Base-by-base conservation (phyloP, 2,888 invertebrate genomes). In the Asteroscopus sphinx region DNA sequence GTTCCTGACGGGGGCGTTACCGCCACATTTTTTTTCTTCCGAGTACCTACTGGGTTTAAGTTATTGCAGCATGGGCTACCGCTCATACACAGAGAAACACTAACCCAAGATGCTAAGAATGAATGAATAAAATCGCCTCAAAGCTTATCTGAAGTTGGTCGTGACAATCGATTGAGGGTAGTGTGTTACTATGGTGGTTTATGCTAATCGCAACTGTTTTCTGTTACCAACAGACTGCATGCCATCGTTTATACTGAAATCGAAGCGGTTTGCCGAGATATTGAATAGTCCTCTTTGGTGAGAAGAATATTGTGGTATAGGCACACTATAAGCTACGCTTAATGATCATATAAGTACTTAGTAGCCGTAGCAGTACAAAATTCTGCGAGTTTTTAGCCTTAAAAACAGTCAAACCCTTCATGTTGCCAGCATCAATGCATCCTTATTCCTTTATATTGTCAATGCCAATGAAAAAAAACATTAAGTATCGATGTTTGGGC, bases 401-500 rank as follows among this genome's bases (percentile, higher is more conserved):
- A n/a, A n/a, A n/a, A n/a, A n/a, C n/a, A n/a, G n/a, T n/a, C n/a
- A n/a, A n/a, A n/a, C n/a, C n/a, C n/a, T n/a, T n/a, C n/a, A n/a
- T n/a, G n/a, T n/a, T n/a, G n/a, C n/a, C n/a, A n/a, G n/a, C n/a
- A n/a, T n/a, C n/a, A n/a, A n/a, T n/a, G n/a, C n/a, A n/a, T n/a
- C n/a, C n/a, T n/a, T n/a, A n/a, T n/a, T n/a, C n/a, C n/a, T 11
- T 9, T 33, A 44, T 9, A 60, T 5, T 32, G 33, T 40, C 33
- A 56, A 47, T 47, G 37, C 33, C 30, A 49, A 15, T 41, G 61
- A 54, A 60, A 46, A 45, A 9, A 28, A 26, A 0, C 8, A 25
- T 40, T 21, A 0, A 13, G 69, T 76, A 71, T 80, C 75, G 74
- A 81, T 75, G 62, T 72, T 72, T 72, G 76, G 78, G 81, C 77